Evolutionary conservation across 1,140 invertebrate genomes (phyloP), one percentile per base, ranked within the genome.

Genomic region (Bombus waltoni): DNA sequence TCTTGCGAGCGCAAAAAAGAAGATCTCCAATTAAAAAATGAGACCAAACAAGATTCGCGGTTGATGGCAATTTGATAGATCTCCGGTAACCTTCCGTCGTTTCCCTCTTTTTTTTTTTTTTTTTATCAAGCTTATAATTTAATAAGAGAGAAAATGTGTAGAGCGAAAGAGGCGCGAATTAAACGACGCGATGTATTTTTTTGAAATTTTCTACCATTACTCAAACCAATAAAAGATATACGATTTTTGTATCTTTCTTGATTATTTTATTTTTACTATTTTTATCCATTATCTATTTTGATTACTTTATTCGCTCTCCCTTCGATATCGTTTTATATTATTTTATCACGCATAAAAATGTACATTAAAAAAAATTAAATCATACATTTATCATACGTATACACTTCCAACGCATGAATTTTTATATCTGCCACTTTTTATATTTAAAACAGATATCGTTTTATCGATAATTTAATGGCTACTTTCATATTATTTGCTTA

Each of bases 21-120:
- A 32, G 32, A 1, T 8, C 8, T n/a, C 42, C 13, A 32, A 76
- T n/a, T 62, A 28, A 59, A 57, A 59, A 8, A 65, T 4, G 8
- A 65, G 3, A 18, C 18, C 3, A 42, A 65, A 65, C 10, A 42
- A 78, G 59, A 78, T 78, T 35, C n/a, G 4, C 4, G 28, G 59
- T 35, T 42, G 40, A 65, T 78, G 59, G 76, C 59, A 35, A 78
- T 65, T 78, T 78, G 59, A 78, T 65, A 40, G 59, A 65, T 76
- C 18, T 35, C 6, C 18, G 28, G n/a, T 32, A 78, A 42, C 5
- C 10, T 13, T 35, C 57, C 22, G 15, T 28, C 5, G 9, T 44
- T 25, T 11, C 4, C 18, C 25, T 35, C 22, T 13, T 66, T 35
- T 68, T 22, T 9, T 62, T 9, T 28, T 28, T 28, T 28, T 62